Evolutionary conservation across 2,888 invertebrate genomes (phyloP), one percentile per base, ranked within the genome.

Genomic region (Sphinx pinastri): DNA sequence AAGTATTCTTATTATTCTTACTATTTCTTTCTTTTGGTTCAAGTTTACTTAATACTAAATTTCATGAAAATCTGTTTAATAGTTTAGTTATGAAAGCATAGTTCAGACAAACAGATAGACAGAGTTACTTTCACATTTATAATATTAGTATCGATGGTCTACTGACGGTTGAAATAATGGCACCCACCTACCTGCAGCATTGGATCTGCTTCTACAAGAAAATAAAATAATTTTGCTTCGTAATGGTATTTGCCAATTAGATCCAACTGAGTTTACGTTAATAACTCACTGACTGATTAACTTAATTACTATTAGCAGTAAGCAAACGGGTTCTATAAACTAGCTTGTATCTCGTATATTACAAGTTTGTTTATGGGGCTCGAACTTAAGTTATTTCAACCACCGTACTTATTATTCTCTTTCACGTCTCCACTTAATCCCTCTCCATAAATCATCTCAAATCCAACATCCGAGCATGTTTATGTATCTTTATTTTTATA

Each of bases 181-280:
- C 67, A 51, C 52, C 59, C 54, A 60, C 68, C 60, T 19, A 54
- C 54, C 69, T 69, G 54, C 54, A 60, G 60, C 54, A 60, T 38
- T 69, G 63, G 2, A 63, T 12, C 47, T 5, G 16, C 13, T 69
- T 16, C 19, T 59, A 58, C 14, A 58, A 52, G 45, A 59, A 70
- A 25, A 70, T 67, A 67, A 49, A 58, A 70, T 70, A 51, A 52
- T 67, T 70, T 67, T 67, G 47, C 67, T 19, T 59, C 59, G 45
- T 70, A 70, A 68, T 67, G 70, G 70, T 70, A n/a, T 52, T 58
- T 59, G 67, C 67, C 59, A 68, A 67, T 68, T 70, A 70, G 67
- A 70, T 51, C 51, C 67, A 70, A 51, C 67, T 38, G 38, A 38
- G 7, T 54, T 6, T 4, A 52, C 47, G 45, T 67, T 19, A 59